Base-by-base conservation (phyloP, 2,113 vertebrate species). In the Symphodus melops region DNA sequence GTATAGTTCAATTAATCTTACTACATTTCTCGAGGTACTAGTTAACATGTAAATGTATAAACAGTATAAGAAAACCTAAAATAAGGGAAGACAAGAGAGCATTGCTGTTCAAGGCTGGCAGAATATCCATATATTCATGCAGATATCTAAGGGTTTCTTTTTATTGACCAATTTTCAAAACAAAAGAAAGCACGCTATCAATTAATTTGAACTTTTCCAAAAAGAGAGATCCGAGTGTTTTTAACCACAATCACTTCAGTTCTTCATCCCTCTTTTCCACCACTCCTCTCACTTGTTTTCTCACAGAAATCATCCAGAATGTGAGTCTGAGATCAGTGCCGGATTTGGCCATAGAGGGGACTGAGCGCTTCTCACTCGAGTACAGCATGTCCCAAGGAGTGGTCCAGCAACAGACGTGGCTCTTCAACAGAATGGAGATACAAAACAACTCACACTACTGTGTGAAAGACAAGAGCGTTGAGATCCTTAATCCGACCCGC, bases 231-330 rank as follows among this genome's bases (percentile, higher is more conserved):
- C 6, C 5, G 6, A 33, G 28, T 33, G 28, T 25, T 33, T 33
- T 33, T 33, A 33, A 33, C 28, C 28, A 33, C 13, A 8, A 25
- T 55, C 9, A 25, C 10, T 14, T 21, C 4, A 14, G 4, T 13
- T 55, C 37, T 20, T 42, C 6, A 51, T 13, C 16, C 1, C n/a
- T 23, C 12, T 37, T 20, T 57, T 60, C 19, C 17, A 5, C 17
- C 44, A 20, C n/a, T 17, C 6, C 3, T 4, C 36, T 23, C 66
- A 17, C 1, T 5, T 8, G 48, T 57, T 60, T 25, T 20, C 48
- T 23, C 19, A 23, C 86, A 94, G 94, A 94, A 8, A 23, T 0
- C 13, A 52, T 95, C 56, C 78, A 71, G 67, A 73, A 62, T 2
- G 82, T 88, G 55, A 68, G 20, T 28, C 13, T 95, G 61, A 78